Evolutionary conservation across 2,888 invertebrate species (phyloP), one percentile per base, ranked within the genome.

Genomic region (Thyatira batis): DNA sequence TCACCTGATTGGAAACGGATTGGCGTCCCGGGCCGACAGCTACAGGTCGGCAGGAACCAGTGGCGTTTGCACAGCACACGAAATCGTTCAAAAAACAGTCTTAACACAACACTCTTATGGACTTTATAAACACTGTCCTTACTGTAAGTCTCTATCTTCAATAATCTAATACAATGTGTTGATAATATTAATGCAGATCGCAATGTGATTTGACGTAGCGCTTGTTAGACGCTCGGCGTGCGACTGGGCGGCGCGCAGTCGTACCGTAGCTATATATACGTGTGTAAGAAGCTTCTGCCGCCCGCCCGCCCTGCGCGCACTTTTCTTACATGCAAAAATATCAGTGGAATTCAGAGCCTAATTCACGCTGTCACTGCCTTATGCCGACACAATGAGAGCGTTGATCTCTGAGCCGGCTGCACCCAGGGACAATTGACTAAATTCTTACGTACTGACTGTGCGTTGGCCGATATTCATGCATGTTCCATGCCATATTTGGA

Each of bases 311-410:
- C 85, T 82, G 76, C 80, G 75, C 76, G 61, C 73, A 66, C 62
- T 71, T 72, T 84, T 82, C 80, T 73, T 80, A 82, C 76, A 85
- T 85, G 87, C 88, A 85, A 89, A 91, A 90, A 91, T 89, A 91
- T 82, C 84, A 70, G 78, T 77, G 88, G 90, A 91, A 90, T 91
- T 79, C 78, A 78, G 79, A 84, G 85, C 88, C 87, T 84, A 89
- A 90, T 91, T 90, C 82, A 80, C 76, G 76, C 87, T 91, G 89
- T 87, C 89, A 85, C 85, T 87, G 85, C 80, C 82, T 82, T 76
- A 77, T 74, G 77, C 80, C 79, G 82, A 80, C 85, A 89, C 90
- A 90, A 88, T 89, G 90, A 75, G 91, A 88, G 82, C 91, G 80
- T 90, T 92, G 91, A 89, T 91, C 91, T 84, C 82, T 67, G 73